Base-by-base conservation (phyloP, 2,888 invertebrate species). In the Cryptus armator region DNA sequence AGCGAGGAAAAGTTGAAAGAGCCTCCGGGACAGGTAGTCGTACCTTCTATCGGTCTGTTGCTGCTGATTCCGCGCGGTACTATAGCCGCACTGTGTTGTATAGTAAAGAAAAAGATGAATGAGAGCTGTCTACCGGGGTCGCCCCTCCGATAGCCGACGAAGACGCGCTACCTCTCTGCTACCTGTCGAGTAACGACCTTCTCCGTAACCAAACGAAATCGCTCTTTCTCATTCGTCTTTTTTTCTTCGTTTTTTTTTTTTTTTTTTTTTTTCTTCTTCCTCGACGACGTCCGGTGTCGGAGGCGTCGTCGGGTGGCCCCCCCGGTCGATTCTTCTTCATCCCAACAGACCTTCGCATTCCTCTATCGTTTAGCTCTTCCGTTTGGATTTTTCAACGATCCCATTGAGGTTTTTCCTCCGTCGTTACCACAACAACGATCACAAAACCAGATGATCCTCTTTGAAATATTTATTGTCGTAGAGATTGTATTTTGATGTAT, bases 141-240 rank as follows among this genome's bases (percentile, higher is more conserved):
- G 62, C 80, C 62, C 43, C 29, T 44, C 70, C 77, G 51, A 75
- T 53, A 29, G 74, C 68, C 68, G 44, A 74, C 51, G 48, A 78
- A 84, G 83, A 85, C 70, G 79, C 37, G 68, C 81, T 44, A 80
- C 24, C 80, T 84, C 81, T 78, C 84, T 85, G 84, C 81, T 88
- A 90, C 89, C 90, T 90, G 90, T 89, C 89, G 88, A 87, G 79
- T 86, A 81, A 82, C 85, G 83, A 86, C 84, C 87, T 86, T 85
- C 84, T 85, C 89, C 89, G 86, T 87, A 87, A 88, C 90, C 86
- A 88, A 89, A 89, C 74, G 80, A 87, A 89, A 89, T 89, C 87
- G 84, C 81, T 74, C 68, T 43, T 82, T 53, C 71, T 46, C 66
- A 24, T 62, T 62, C 70, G 12, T 9, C 19, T 44, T n/a, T 56